These are phyloP conservation scores for Turdus rufiventris DNA, from an alignment of 2,113 vertebrate genomes.

Conservation along the genomic window DNA sequence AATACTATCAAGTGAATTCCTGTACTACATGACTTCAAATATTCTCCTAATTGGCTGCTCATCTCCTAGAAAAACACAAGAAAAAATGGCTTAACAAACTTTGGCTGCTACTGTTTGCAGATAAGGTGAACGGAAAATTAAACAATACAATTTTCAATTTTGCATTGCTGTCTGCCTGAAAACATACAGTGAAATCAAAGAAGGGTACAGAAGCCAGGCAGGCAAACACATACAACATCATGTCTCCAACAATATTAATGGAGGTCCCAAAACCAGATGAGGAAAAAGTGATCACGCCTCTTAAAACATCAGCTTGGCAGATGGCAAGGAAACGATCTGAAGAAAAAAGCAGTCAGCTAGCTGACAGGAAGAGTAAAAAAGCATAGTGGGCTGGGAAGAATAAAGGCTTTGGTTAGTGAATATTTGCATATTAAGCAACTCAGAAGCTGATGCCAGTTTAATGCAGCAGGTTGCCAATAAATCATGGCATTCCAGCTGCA, in stretches of 20 bases:
- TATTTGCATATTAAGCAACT: not conserved
- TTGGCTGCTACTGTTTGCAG: not conserved
- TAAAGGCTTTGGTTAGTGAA: not conserved
- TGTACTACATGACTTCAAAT: not conserved
- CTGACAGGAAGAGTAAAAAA: not conserved
- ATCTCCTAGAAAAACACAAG: not conserved
- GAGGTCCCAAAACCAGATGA: not conserved
- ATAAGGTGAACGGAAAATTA: not conserved
- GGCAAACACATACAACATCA: not conserved
- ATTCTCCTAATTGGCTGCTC: not conserved
- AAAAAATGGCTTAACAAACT: not conserved
- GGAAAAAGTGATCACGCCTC: not conserved
- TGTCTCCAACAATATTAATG: not conserved
- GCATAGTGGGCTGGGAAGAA: not conserved
- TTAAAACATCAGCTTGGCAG: not conserved
- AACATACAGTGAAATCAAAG: not conserved
- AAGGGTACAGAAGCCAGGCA: not conserved
- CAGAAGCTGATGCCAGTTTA: not conserved
- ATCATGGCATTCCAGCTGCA: not conserved
- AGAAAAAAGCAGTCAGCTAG: not conserved
- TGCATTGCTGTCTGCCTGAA: not conserved
- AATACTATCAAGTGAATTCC: not conserved
- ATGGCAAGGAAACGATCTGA: not conserved
- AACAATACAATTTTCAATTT: not conserved
- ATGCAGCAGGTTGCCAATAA: not conserved